Evolutionary conservation across 1,140 invertebrate genomes (phyloP).

Genomic region (Galleria mellonella): DNA sequence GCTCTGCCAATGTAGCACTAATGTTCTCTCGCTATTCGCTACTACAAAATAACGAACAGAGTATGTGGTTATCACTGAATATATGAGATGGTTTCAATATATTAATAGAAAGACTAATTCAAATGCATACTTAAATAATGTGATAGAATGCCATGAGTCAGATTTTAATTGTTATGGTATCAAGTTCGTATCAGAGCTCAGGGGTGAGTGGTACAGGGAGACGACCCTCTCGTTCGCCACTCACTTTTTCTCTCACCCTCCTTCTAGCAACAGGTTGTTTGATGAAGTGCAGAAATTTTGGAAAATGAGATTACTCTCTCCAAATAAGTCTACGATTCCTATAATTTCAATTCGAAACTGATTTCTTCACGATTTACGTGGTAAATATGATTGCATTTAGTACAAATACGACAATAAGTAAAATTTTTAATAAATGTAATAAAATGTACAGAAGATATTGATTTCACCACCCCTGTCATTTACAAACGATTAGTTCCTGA

Average conservation of each 20-base stretch:
- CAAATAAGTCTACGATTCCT: no score
- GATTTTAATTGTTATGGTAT: slow-evolving; percentile 54
- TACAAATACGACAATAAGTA: no score
- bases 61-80: no score
- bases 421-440: no score
- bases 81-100: no score
- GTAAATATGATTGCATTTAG: no score
- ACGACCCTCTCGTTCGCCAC: slow-evolving; percentile 15
- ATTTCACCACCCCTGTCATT: background rate
- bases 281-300: slow-evolving; percentile 30
- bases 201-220: slow-evolving; percentile 7
- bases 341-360: no score
- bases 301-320: slow-evolving; percentile 2
- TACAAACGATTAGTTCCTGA: slow-evolving; percentile 3
- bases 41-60: no score
- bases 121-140: slow-evolving; percentile 8
- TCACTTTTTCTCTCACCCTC: slow-evolving; percentile 54
- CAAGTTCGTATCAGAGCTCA: slow-evolving; percentile 15
- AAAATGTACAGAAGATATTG: background rate
- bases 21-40: no score
- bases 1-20: no score
- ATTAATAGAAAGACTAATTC: no score
- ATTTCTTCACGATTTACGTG: no score
- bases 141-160: slow-evolving; percentile 42
- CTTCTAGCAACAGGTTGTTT: slow-evolving; percentile 47